Evolutionary conservation across 2,113 vertebrate species (phyloP).

Genomic region (Hippocampus zosterae): DNA sequence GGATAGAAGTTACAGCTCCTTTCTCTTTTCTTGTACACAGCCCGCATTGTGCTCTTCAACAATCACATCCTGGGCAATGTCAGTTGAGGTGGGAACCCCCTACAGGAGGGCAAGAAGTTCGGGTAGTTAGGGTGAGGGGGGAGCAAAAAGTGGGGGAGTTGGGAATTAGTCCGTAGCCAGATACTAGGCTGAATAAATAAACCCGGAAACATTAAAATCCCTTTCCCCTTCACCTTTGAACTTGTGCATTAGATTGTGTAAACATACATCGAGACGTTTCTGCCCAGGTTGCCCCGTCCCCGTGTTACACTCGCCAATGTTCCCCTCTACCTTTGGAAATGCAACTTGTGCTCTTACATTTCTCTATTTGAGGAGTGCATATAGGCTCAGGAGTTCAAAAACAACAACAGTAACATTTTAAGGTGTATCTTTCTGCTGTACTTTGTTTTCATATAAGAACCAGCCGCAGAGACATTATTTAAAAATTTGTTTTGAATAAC

Average conservation of each 20-base stretch:
- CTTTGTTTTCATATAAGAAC: not conserved
- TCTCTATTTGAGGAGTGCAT: not conserved
- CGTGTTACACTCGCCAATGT: slow-evolving; percentile 46
- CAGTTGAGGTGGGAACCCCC: slow-evolving; percentile 55
- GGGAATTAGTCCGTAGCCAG: slow-evolving; percentile 66
- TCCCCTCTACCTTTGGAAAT: slow-evolving; percentile 33
- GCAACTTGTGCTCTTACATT: slow-evolving; percentile 30
- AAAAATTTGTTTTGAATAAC: not conserved
- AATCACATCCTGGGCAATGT: slow-evolving; percentile 50
- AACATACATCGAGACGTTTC: slow-evolving; percentile 68
- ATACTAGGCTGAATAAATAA: slow-evolving; percentile 76
- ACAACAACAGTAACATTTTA: not conserved
- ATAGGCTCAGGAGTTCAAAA: not conserved
- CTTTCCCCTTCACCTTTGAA: slow-evolving; percentile 75
- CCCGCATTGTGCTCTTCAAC: slow-evolving; percentile 57
- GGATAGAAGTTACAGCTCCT: slow-evolving; percentile 43
- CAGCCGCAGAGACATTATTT: not conserved
- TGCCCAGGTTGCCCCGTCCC: slow-evolving; percentile 60
- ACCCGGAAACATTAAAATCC: slow-evolving; percentile 76
- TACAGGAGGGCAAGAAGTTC: slow-evolving; percentile 41
- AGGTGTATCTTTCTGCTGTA: not conserved
- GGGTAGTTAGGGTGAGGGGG: slow-evolving; percentile 15
- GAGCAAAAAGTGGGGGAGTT: slow-evolving; percentile 24
- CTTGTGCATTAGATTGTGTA: slow-evolving; percentile 74
- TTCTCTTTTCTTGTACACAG: slow-evolving; percentile 37